These are phyloP conservation scores for Spatula versicolor DNA, from an alignment of 2,797 vertebrate genomes.

Conservation along the genomic window DNA sequence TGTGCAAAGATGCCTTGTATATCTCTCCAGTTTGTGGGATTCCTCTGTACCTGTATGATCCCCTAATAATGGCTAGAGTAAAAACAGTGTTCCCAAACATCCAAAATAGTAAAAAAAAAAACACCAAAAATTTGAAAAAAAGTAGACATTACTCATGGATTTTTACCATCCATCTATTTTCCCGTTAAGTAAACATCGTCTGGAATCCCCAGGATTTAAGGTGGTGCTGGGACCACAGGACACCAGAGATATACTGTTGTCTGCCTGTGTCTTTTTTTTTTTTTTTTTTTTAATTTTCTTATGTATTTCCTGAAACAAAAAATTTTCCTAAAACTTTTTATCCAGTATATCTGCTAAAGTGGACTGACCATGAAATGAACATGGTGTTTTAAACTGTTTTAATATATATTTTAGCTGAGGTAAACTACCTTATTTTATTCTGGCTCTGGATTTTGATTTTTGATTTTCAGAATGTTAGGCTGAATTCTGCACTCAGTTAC, in stretches of 20 bases:
- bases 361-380: not conserved
- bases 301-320: not conserved
- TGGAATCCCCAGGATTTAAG: not conserved
- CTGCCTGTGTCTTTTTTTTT: not conserved
- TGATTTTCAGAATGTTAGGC: not conserved
- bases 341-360: not conserved
- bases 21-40: not conserved
- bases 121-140: not conserved
- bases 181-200: not conserved
- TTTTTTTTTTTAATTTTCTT: not conserved
- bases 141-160: not conserved
- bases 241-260: not conserved
- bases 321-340: not conserved
- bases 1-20: not conserved
- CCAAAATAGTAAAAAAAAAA: slow-evolving; percentile 7
- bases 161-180: not conserved
- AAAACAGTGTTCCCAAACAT: not conserved
- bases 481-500: not conserved
- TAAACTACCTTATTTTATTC: not conserved
- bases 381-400: not conserved
- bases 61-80: slow-evolving; percentile 11
- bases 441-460: not conserved
- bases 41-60: not conserved
- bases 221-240: not conserved
- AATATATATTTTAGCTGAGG: not conserved